phyloP scores from a whole-genome alignment of 2,797 vertebrate genomes.

The Lemur catta region DNA sequence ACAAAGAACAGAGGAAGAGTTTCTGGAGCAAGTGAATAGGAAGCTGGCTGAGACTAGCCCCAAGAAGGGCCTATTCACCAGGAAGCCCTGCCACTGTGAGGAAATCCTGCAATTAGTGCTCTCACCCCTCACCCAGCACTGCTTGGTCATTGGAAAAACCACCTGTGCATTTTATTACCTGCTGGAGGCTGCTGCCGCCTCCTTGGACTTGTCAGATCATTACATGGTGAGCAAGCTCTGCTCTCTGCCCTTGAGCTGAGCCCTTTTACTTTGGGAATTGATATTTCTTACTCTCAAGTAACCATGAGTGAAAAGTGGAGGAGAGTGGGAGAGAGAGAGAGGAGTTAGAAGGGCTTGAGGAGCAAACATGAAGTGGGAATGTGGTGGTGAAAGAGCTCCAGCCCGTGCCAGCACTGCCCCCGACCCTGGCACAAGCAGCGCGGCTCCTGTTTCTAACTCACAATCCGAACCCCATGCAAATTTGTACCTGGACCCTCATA shows the following conservation, averaged over 20 bases:
- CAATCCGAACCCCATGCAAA: background rate
- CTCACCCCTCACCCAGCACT: conserved; percentile 56
- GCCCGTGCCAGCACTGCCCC: rapidly evolving
- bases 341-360: background rate
- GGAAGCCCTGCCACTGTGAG: conserved; percentile 53
- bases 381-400: background rate
- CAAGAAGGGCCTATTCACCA: background rate
- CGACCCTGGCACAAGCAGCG: background rate
- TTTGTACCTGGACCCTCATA: background rate
- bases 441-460: background rate
- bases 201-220: conserved; percentile 62
- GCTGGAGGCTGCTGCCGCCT: conserved; percentile 60
- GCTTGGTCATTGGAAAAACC: conserved; percentile 48
- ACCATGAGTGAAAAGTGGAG: background rate
- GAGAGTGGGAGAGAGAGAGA: background rate
- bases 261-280: background rate
- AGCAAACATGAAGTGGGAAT: background rate
- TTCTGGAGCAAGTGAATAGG: background rate
- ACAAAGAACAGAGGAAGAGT: conserved; percentile 20
- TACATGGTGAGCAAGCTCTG: conserved; percentile 63
- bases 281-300: background rate
- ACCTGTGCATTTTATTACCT: conserved; percentile 64
- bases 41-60: conserved; percentile 11
- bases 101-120: conserved; percentile 51
- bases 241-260: background rate